A percentile compares a stretch with the other conserved stretches of the same genome.
These are phyloP conservation scores for Tachysurus fulvidraco DNA, from an alignment of 2,113 vertebrate species.

Conservation along the genomic window DNA sequence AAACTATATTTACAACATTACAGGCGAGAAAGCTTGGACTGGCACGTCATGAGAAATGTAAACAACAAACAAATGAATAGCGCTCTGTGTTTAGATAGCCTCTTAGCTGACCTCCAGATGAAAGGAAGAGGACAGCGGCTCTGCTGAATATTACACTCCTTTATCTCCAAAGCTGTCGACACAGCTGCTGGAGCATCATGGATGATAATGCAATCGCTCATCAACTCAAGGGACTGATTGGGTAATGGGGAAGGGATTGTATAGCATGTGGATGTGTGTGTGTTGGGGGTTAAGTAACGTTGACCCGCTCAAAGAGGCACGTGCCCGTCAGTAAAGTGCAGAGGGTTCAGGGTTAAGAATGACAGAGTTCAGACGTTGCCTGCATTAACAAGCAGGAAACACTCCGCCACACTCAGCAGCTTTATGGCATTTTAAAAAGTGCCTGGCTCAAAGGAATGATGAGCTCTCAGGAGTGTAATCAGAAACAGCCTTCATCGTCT, in stretches of 20 bases:
- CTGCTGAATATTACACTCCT: not conserved
- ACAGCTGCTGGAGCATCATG: conserved; percentile 19
- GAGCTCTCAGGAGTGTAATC: conserved; percentile 58
- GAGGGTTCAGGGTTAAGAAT: conserved; percentile 4
- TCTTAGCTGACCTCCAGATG: conserved; percentile 1
- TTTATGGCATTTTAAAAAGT: conserved; percentile 50
- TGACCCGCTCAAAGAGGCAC: not conserved
- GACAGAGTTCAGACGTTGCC: conserved; percentile 32
- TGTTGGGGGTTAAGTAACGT: conserved; percentile 8
- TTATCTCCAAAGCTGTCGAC: conserved; percentile 32
- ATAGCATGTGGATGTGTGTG: not conserved
- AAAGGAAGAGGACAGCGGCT: not conserved
- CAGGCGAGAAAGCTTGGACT: not conserved
- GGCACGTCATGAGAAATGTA: conserved; percentile 7
- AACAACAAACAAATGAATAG: conserved; percentile 37
- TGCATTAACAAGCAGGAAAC: conserved; percentile 17
- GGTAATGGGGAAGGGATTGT: not conserved
- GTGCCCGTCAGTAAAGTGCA: not conserved
- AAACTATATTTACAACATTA: conserved; percentile 34
- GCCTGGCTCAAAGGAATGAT: conserved; percentile 53
- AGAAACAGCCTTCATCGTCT: conserved; percentile 49
- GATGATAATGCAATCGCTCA: conserved; percentile 29
- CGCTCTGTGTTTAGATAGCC: conserved; percentile 4
- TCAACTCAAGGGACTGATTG: conserved; percentile 13
- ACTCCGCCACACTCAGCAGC: conserved; percentile 8